A percentile compares a stretch with the other conserved stretches of the same genome.
Evolutionary conservation across 2,888 invertebrate species (phyloP).

Genomic region (Aquatica leii): DNA sequence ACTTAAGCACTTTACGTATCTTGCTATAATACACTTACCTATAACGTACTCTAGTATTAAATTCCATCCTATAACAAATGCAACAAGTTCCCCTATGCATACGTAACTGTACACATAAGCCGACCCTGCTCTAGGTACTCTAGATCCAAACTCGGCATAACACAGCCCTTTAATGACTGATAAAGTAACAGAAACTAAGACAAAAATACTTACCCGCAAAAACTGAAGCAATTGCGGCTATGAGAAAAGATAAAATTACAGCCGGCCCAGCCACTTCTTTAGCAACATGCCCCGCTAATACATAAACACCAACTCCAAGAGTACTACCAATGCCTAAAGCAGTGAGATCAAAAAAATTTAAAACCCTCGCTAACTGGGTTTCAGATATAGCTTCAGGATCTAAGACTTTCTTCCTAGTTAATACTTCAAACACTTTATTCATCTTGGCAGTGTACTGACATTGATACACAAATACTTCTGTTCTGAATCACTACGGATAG

Average conservation of each 20-base stretch:
- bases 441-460: not conserved
- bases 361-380: slow-evolving; percentile 70
- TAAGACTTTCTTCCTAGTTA: slow-evolving; percentile 55
- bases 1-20: not conserved
- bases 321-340: slow-evolving; percentile 84
- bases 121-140: slow-evolving; percentile 88
- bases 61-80: slow-evolving; percentile 94
- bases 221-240: slow-evolving; percentile 87
- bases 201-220: slow-evolving; percentile 74
- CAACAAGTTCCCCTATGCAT: slow-evolving; percentile 89
- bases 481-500: not conserved
- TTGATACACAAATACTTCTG: too few species aligned
- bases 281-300: slow-evolving; percentile 85
- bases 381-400: slow-evolving; percentile 55
- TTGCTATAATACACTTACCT: slow-evolving; percentile 60
- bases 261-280: slow-evolving; percentile 84
- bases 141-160: slow-evolving; percentile 90
- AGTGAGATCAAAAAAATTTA: slow-evolving; percentile 83
- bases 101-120: slow-evolving; percentile 95
- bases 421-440: slow-evolving; percentile 47
- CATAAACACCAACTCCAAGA: slow-evolving; percentile 90
- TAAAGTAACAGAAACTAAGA: slow-evolving; percentile 31
- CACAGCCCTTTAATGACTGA: slow-evolving; percentile 79
- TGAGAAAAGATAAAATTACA: slow-evolving; percentile 82
- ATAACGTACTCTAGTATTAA: slow-evolving; percentile 89